Conservation (phyloP, 2,113 vertebrate genomes). For the Coptodon rendalli region DNA sequence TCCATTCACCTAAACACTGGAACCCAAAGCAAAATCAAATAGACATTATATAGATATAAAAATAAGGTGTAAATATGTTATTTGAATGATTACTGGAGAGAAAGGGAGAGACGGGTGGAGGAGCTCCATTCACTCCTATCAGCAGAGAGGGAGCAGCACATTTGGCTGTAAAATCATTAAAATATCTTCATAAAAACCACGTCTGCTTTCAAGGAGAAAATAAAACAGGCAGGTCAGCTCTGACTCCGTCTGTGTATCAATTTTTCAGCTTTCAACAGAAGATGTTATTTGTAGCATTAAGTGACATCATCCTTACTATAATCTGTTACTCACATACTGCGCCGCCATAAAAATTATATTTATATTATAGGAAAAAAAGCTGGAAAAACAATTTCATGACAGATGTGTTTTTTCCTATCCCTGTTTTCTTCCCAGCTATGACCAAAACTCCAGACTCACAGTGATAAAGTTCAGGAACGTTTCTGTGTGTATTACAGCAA, state of each 20-base stretch:
- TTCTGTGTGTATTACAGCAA: background rate
- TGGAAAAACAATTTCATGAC: accelerated
- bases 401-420: background rate
- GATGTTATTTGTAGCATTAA: background rate
- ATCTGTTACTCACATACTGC: background rate
- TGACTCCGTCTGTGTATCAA: accelerated
- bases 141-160: too few species aligned
- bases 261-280: background rate
- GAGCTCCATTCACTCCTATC: too few species aligned
- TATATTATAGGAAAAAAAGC: background rate
- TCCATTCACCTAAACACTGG: background rate
- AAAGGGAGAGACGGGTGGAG: too few species aligned
- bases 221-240: background rate
- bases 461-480: accelerated
- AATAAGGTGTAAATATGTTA: too few species aligned
- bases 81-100: too few species aligned
- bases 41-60: background rate
- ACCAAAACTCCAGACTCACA: background rate
- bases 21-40: background rate
- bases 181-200: background rate
- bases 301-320: background rate
- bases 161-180: background rate
- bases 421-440: accelerated
- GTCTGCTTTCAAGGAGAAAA: background rate
- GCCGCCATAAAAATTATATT: accelerated